Conservation (phyloP, 2,888 invertebrate species). For the Drosophila pseudotalamancana region DNA sequence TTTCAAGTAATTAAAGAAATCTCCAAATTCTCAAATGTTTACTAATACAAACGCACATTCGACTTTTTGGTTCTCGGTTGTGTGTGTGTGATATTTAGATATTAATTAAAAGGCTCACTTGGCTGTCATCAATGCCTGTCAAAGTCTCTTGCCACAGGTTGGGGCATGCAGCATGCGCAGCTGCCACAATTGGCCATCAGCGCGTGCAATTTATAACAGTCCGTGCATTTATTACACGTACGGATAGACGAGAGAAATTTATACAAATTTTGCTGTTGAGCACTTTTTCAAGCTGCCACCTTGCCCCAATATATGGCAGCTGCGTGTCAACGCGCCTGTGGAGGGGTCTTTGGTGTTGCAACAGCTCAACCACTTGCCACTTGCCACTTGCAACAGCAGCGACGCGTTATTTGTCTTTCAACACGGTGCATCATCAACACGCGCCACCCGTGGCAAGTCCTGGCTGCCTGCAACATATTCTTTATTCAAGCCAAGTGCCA, state of each 20-base stretch:
- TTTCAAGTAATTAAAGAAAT: conserved; percentile 1
- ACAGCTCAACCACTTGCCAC: conserved; percentile 20
- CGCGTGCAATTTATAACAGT: conserved; percentile 19
- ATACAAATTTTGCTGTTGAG: background rate
- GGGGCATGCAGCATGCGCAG: conserved; percentile 1
- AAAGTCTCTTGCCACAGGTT: conserved; percentile 26
- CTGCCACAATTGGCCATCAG: conserved; percentile 42
- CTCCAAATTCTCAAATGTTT: conserved; percentile 20
- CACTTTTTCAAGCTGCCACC: conserved; percentile 26
- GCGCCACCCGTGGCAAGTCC: too few species aligned
- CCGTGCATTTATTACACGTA: conserved; percentile 27
- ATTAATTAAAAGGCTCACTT: conserved; percentile 8
- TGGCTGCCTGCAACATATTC: conserved; percentile 64
- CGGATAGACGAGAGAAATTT: conserved; percentile 5
- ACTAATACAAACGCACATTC: conserved; percentile 5
- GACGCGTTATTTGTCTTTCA: conserved; percentile 77
- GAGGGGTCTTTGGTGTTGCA: background rate
- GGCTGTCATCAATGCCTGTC: conserved; percentile 25
- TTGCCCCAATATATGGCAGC: conserved; percentile 2
- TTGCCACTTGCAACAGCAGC: conserved; percentile 56
- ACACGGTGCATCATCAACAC: conserved; percentile 67
- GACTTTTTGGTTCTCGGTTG: background rate
- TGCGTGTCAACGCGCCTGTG: conserved; percentile 9
- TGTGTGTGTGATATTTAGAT: conserved; percentile 15
- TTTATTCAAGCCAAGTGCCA: conserved; percentile 78